Base-by-base conservation (phyloP, 1,140 invertebrate species). In the Globodera rostochiensis region DNA sequence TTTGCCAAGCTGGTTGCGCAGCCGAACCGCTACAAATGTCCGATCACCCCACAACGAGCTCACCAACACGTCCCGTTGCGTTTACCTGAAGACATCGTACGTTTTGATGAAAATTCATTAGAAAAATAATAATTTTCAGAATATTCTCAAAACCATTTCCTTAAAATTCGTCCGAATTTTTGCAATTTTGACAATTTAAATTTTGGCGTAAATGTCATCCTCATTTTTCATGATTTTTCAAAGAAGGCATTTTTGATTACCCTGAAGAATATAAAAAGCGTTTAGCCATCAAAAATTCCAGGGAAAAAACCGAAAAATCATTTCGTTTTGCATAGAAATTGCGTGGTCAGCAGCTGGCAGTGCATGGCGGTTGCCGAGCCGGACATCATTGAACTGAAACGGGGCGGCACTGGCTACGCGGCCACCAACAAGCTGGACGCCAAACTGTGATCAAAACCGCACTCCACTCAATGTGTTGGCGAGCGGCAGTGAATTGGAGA, bases 341-440 rank as follows among this genome's bases (percentile, higher is more conserved):
- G 95, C 92, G 95, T 99, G 25, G 94, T 99, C 0, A 70, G 98
- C 96, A n/a, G n/a, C n/a, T 13, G 92, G 96, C 92, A 96, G 98
- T 98, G 96, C 92, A 93, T 97, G 8, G 84, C 94, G 94, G 90
- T 89, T 99, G n/a, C 92, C 80, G 95, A 98, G 84, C 94, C 94
- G 86, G 97, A 99, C 90, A 96, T 99, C 21, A 88, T 89, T 57
- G 86, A 87, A 60, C 71, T 89, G 36, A 73, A 88, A 66, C 76
- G 88, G 64, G 89, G 88, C 74, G 88, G 88, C n/a, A 90, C 89
- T 50, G 88, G 88, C 36, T 89, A 80, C 79, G 79, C 88, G n/a
- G 83, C 87, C 3, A 89, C 87, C 4, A 88, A 88, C 73, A 77
- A 89, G 50, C 73, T 88, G 21, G 82, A 88, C 45, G 88, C 88